Evolutionary conservation across 2,888 invertebrate genomes (phyloP).

Genomic region (Amiota minor): DNA sequence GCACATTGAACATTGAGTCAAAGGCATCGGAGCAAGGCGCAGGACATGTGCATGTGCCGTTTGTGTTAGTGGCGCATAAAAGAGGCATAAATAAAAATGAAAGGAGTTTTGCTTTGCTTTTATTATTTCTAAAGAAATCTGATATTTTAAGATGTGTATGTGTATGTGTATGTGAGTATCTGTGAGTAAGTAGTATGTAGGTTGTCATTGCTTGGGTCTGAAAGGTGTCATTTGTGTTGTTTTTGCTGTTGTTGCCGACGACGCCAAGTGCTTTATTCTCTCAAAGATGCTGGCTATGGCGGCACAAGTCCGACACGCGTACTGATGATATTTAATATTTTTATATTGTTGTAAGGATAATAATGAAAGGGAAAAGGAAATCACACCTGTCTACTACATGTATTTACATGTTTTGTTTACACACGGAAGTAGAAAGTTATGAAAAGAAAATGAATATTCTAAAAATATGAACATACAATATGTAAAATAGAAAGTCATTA

Average conservation of each 20-base stretch:
- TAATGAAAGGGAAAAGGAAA: slow-evolving; percentile 15
- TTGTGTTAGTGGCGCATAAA: slow-evolving; percentile 61
- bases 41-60: slow-evolving; percentile 67
- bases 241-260: slow-evolving; percentile 30
- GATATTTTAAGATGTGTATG: slow-evolving; percentile 50
- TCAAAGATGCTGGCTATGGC: slow-evolving; percentile 30
- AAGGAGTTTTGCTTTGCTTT: slow-evolving; percentile 55
- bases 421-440: neutral
- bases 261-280: neutral
- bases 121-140: slow-evolving; percentile 59
- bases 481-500: too few relatives aligned
- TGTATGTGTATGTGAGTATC: slow-evolving; percentile 45
- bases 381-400: slow-evolving; percentile 16
- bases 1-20: slow-evolving; percentile 34
- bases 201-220: slow-evolving; percentile 49
- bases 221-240: slow-evolving; percentile 63
- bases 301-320: slow-evolving; percentile 63
- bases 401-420: too few relatives aligned
- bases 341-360: slow-evolving; percentile 12
- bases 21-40: slow-evolving; percentile 40
- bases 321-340: slow-evolving; percentile 44
- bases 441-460: slow-evolving; percentile 1
- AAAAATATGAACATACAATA: neutral
- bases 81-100: slow-evolving; percentile 40
- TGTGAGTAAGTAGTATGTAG: slow-evolving; percentile 45